phyloP scores from a whole-genome alignment of 1,140 invertebrate species.

The Drosophila santomea region DNA sequence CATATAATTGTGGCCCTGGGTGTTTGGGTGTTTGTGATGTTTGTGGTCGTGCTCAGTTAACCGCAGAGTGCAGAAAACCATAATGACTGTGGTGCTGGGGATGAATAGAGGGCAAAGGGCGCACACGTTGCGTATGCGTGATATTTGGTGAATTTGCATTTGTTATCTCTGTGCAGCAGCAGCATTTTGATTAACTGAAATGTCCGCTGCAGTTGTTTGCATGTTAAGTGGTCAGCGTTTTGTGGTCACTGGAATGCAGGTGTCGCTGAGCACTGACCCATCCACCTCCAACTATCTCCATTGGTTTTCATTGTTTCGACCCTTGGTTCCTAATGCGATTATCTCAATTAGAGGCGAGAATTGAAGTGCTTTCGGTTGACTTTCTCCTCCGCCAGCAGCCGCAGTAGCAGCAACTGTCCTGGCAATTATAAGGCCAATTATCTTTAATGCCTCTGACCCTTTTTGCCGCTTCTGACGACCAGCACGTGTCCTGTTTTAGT shows the following conservation, averaged over 20 bases:
- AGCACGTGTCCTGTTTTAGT: conserved; percentile 54
- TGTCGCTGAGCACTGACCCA: conserved; percentile 22
- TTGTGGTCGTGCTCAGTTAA: conserved; percentile 3
- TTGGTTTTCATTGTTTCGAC: conserved; percentile 2
- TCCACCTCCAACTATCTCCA: not conserved
- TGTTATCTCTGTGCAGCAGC: conserved; percentile 49
- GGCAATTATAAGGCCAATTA: conserved; percentile 76
- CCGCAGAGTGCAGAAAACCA: conserved; percentile 20
- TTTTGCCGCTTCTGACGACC: conserved; percentile 48
- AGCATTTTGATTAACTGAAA: conserved; percentile 55
- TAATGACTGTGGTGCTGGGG: not conserved
- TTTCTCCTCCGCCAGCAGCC: not conserved
- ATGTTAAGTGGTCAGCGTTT: conserved; percentile 70
- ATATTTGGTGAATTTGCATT: conserved; percentile 45
- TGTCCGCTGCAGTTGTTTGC: conserved; percentile 29
- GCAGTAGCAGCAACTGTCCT: conserved; percentile 14
- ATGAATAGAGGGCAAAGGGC: conserved; percentile 2
- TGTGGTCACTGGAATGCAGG: conserved; percentile 50
- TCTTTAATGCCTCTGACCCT: conserved; percentile 71
- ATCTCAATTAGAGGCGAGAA: conserved; percentile 61
- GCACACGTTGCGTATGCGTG: conserved; percentile 69
- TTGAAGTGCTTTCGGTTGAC: conserved; percentile 20
- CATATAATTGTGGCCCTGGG: conserved; percentile 17
- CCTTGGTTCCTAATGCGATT: conserved; percentile 61
- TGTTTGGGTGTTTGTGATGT: conserved; percentile 15